A percentile compares a stretch with the other conserved stretches of the same genome.
Evolutionary conservation across 2,888 invertebrate genomes (phyloP).

Genomic region (Macropis europaea): DNA sequence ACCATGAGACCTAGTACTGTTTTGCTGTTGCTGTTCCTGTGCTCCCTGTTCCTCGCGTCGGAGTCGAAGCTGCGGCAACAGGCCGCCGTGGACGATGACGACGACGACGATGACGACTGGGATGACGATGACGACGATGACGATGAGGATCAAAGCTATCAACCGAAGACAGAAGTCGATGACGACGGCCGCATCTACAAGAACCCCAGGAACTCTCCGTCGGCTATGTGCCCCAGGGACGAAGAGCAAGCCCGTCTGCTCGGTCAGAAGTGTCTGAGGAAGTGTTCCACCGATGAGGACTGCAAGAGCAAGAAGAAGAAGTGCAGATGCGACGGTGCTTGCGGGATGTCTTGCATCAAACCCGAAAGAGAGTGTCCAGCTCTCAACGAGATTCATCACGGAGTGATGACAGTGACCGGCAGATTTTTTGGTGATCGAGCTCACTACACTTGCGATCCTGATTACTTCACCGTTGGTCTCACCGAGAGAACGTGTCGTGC

Average conservation of each 20-base stretch:
- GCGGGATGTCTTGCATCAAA: constrained; percentile 98
- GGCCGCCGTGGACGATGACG: constrained; percentile 74
- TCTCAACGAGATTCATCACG: constrained; percentile 88
- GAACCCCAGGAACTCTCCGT: constrained; percentile 93
- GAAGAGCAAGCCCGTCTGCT: constrained; percentile 91
- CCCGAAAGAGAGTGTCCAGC: constrained; percentile 96
- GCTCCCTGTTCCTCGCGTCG: constrained; percentile 67
- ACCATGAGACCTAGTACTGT: constrained; percentile 72
- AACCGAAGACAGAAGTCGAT: constrained; percentile 83
- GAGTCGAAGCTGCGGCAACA: constrained; percentile 76
- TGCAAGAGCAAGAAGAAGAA: constrained; percentile 98
- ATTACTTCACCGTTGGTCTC: constrained; percentile 93
- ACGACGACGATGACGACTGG: constrained; percentile 80
- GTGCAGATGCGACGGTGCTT: constrained; percentile 97
- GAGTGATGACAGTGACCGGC: constrained; percentile 88
- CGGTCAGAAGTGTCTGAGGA: constrained; percentile 93
- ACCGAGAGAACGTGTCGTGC: constrained; percentile 94
- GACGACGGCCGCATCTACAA: constrained; percentile 92
- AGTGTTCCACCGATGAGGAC: constrained; percentile 96
- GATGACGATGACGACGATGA: constrained; percentile 82
- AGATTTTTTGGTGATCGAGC: constrained; percentile 91
- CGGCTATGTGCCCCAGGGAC: constrained; percentile 91
- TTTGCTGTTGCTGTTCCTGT: constrained; percentile 67
- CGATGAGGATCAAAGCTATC: constrained; percentile 78
- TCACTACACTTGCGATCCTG: constrained; percentile 92